These are phyloP conservation scores for Phalacrocorax aristotelis DNA, from an alignment of 2,113 vertebrate species.

Conservation along the genomic window DNA sequence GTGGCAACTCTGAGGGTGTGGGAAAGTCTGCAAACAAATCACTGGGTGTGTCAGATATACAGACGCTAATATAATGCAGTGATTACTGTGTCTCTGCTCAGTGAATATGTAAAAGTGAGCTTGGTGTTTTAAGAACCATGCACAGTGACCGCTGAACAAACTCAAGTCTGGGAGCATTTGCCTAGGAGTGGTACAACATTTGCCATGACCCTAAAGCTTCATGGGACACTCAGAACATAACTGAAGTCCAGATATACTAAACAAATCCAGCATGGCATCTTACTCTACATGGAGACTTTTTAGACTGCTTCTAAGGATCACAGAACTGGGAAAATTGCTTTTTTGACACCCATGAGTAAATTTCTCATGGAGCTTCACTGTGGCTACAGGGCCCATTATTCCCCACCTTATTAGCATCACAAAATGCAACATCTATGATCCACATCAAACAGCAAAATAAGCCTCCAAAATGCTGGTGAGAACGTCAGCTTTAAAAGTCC, in stretches of 20 bases:
- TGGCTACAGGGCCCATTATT: not conserved
- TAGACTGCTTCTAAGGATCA: not conserved
- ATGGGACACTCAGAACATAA: not conserved
- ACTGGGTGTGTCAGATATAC: constrained; percentile 46
- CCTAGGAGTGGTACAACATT: not conserved
- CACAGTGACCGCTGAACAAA: not conserved
- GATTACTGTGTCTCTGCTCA: constrained; percentile 16
- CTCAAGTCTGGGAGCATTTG: not conserved
- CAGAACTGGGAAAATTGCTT: not conserved
- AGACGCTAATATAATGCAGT: constrained; percentile 23
- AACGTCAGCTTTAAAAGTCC: not conserved
- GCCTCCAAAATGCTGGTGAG: not conserved
- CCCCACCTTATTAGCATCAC: not conserved
- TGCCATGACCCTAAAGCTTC: not conserved
- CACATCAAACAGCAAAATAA: not conserved
- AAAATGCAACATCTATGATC: not conserved
- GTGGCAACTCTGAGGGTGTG: constrained; percentile 17
- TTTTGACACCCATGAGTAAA: not conserved
- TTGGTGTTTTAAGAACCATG: not conserved
- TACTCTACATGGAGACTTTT: not conserved
- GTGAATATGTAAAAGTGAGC: constrained; percentile 7
- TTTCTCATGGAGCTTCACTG: not conserved
- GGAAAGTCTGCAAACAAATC: constrained; percentile 57
- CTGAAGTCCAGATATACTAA: not conserved
- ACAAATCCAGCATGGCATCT: not conserved